phyloP scores from a whole-genome alignment of 1,140 invertebrate species.

The Heterodera schachtii region DNA sequence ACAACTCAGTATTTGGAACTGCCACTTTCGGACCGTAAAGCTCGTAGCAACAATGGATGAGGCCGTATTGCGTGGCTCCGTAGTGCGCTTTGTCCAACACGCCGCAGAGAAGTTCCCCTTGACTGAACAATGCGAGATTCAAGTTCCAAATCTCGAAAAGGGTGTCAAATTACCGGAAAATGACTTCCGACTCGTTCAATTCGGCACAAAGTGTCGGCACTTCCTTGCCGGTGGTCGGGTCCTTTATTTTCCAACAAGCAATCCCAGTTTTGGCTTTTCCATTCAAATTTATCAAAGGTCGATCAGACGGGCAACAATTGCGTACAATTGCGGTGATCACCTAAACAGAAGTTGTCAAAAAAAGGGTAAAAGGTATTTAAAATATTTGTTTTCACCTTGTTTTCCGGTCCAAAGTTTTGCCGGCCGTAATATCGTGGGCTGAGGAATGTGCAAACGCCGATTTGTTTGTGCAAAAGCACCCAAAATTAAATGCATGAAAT shows the following conservation, averaged over 20 bases:
- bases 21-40: conserved; percentile 87
- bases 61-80: conserved; percentile 87
- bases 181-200: conserved; percentile 88
- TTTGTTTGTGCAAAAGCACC: conserved; percentile 75
- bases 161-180: conserved; percentile 71
- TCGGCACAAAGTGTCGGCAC: conserved; percentile 65
- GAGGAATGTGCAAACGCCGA: conserved; percentile 75
- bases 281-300: conserved; percentile 76
- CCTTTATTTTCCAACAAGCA: conserved; percentile 68
- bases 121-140: conserved; percentile 50
- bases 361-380: neutral
- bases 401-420: conserved; percentile 90
- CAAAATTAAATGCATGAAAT: conserved; percentile 89
- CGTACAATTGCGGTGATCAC: conserved; percentile 72
- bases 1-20: conserved; percentile 78
- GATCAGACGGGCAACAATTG: conserved; percentile 80
- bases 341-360: conserved; percentile 42
- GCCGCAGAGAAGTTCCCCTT: conserved; percentile 85
- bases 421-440: conserved; percentile 88
- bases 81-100: conserved; percentile 96
- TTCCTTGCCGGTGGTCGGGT: conserved; percentile 37
- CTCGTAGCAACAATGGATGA: conserved; percentile 71
- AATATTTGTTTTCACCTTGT: conserved; percentile 76
- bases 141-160: neutral
- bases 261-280: conserved; percentile 82